Conservation (phyloP, 2,113 vertebrate genomes). For the Burhinus bistriatus region DNA sequence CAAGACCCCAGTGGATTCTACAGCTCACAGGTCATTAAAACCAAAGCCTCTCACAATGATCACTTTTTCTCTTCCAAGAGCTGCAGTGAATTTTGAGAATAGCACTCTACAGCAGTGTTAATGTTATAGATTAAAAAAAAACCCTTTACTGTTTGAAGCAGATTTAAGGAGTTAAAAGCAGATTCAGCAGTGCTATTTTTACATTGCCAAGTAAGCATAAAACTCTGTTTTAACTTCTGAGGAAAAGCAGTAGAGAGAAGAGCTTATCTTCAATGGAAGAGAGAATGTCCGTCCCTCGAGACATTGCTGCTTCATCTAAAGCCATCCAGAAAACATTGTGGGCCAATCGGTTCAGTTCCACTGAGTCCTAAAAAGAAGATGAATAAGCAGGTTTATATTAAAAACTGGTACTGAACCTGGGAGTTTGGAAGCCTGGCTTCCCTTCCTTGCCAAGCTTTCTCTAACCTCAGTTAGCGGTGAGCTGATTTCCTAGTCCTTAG, state of each 20-base stretch:
- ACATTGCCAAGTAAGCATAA: slow-evolving; percentile 15
- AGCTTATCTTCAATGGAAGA: neutral
- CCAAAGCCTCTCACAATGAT: neutral
- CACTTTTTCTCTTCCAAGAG: neutral
- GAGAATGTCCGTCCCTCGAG: neutral
- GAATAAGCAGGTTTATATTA: neutral
- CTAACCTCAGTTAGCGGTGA: neutral
- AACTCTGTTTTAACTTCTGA: neutral
- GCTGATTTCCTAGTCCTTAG: neutral
- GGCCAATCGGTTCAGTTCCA: neutral
- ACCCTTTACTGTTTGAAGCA: neutral
- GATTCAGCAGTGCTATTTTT: slow-evolving; percentile 30
- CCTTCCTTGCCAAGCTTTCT: neutral
- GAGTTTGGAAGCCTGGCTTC: neutral
- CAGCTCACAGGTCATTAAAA: neutral
- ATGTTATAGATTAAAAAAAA: neutral
- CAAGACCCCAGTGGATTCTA: neutral
- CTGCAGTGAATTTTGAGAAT: neutral
- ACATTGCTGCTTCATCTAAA: neutral
- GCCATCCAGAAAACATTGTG: neutral
- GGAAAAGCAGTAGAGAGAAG: neutral
- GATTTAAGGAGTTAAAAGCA: neutral
- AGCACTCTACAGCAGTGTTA: neutral
- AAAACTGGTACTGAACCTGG: neutral
- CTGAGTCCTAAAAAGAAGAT: neutral